Evolutionary conservation across 2,888 invertebrate genomes (phyloP), one percentile per base, ranked within the genome.

Genomic region (Dorcus hopei): DNA sequence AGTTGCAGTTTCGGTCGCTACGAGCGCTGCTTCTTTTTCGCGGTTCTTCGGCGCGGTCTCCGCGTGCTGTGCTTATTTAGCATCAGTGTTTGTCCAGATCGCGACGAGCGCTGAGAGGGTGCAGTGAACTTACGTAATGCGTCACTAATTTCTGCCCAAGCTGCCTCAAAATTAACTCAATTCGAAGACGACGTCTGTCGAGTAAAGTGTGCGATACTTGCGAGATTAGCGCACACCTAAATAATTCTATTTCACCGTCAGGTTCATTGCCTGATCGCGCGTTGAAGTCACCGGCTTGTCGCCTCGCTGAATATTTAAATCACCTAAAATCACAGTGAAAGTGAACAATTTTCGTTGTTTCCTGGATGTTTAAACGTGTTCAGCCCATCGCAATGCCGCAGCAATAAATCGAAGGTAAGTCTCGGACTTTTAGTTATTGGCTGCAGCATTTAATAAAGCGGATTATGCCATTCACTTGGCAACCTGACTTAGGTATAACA

Each of bases 1-100:
- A 66, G 66, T 68, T 65, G 57, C 59, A 59, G 63, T 64, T 60
- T 61, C 54, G 62, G 52, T 65, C 64, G 64, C 66, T 58, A 53
- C 60, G 66, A 56, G 59, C 57, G 64, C 64, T 63, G 56, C 62
- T 7, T 33, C 26, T 64, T 64, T 65, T 65, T 60, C 58, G 58
- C 59, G 56, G 56, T 64, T 33, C 26, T 33, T 65, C 63, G 62
- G 61, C 59, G 64, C 62, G 65, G 63, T 59, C 62, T 61, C 61
- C 59, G 62, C 66, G 60, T 33, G 26, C 26, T 65, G 65, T 64
- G 63, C 64, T 59, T 54, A 49, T 56, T 59, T 59, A 52, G 55
- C 64, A 60, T 64, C 63, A 65, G 66, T 66, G 63, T 59, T 59
- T 60, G 54, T 61, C 60, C 59, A 55, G 57, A 64, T 59, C 62